Base-by-base conservation (phyloP, 2,113 vertebrate genomes). In the Montifringilla adamsi region DNA sequence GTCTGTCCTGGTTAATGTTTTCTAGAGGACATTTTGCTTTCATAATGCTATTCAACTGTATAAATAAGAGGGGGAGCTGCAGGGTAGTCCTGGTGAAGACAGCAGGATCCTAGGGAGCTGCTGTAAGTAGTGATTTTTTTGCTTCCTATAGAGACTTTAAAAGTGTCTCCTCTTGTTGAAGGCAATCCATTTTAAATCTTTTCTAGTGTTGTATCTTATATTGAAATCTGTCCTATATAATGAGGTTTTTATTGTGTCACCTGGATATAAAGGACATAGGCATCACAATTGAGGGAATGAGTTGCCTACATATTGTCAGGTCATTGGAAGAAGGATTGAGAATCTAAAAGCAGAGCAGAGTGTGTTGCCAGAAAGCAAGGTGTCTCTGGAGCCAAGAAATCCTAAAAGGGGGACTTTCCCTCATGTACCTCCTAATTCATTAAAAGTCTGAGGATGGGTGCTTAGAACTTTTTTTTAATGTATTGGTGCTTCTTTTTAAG, bases 1-100 rank as follows among this genome's bases (percentile, higher is more conserved):
- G 87, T 74, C 82, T 90, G 53, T 9, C 67, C 83, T 94, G 44
- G 96, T 97, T 97, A 97, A 97, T 97, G 74, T 94, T 97, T 97
- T 91, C 96, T 94, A 96, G 79, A 85, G 82, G 70, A 79, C 70
- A 0, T 39, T 94, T 89, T 91, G 80, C 84, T 96, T 91, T 95
- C 92, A 94, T 84, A 96, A 86, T 84, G 74, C 28, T 87, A 59
- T 85, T 92, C 83, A 91, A 86, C 59, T 23, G 84, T 74, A 96
- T 95, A 97, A 97, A 97, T 94, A 97, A 88, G 64, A 89, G 94
- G 90, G 44, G n/a, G 55, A 89, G 55, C 53, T 80, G 22, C 37
- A 76, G 72, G 16, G 15, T 60, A 89, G 46, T 72, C 81, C 70
- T 78, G 41, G 46, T 59, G 70, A 92, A 93, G 70, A 63, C 49